Conservation (phyloP, 2,113 vertebrate genomes). For the Lanius ludovicianus region DNA sequence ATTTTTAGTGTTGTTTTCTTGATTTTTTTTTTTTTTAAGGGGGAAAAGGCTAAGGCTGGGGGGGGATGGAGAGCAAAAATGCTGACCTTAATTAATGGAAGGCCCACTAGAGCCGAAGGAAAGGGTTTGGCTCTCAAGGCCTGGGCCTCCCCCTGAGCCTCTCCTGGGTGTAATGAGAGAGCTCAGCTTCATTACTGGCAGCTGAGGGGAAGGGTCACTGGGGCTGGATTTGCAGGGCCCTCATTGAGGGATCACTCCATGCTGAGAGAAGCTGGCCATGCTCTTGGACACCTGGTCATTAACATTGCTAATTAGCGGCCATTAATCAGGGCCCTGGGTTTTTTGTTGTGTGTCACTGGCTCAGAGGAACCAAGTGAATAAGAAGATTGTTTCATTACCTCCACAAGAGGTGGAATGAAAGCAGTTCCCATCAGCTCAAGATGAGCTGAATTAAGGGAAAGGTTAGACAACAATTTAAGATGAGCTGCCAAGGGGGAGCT, state of each 20-base stretch:
- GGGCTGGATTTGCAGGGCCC: constrained; percentile 91
- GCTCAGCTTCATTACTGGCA: constrained; percentile 83
- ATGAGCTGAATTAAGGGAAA: constrained; percentile 85
- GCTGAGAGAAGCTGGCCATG: constrained; percentile 93
- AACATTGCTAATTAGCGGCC: constrained; percentile 99
- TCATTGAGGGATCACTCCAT: constrained; percentile 87
- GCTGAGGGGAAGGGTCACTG: constrained; percentile 89
- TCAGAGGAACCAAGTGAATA: constrained; percentile 83
- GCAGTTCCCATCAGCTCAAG: constrained; percentile 88
- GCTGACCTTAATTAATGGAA: constrained; percentile 84
- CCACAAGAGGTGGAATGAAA: constrained; percentile 87
- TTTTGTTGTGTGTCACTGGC: constrained; percentile 82
- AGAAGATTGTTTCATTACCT: constrained; percentile 90
- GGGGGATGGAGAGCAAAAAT: constrained; percentile 47
- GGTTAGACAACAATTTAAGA: constrained; percentile 83
- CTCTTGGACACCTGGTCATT: constrained; percentile 99
- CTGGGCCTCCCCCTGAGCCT: constrained; percentile 78
- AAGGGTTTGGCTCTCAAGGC: constrained; percentile 80
- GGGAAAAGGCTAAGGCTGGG: not conserved
- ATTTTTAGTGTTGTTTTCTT: not conserved
- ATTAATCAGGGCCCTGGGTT: constrained; percentile 95
- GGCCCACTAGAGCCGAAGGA: constrained; percentile 77
- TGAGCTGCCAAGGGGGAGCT: constrained; percentile 61
- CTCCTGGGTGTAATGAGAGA: constrained; percentile 86
- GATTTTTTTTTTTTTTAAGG: not conserved